Percentiles rank a stretch among this genome's conserved stretches.
Evolutionary conservation across 1,140 invertebrate species (phyloP).

Genomic region (Lepidurus arcticus): DNA sequence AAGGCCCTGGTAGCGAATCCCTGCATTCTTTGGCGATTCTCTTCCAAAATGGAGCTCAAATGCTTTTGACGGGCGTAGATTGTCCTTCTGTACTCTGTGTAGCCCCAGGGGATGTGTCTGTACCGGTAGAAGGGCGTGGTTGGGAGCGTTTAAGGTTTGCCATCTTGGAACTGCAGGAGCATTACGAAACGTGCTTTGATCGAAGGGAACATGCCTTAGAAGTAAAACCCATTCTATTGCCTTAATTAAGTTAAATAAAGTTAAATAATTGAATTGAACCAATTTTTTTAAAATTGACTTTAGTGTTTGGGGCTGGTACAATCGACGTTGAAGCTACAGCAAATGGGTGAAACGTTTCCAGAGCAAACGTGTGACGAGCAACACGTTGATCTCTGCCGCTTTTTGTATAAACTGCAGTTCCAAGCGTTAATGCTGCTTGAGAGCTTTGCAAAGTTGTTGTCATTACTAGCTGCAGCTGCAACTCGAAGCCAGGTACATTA

Average conservation of each 20-base stretch:
- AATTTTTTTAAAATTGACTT: constrained; percentile 38
- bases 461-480: constrained; percentile 53
- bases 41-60: constrained; percentile 49
- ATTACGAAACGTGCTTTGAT: constrained; percentile 89
- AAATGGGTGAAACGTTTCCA: constrained; percentile 55
- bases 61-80: constrained; percentile 56
- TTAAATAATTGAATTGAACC: constrained; percentile 1
- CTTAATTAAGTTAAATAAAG: too few species aligned
- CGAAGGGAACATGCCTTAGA: constrained; percentile 82
- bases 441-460: constrained; percentile 82
- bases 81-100: constrained; percentile 47
- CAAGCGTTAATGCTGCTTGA: constrained; percentile 85
- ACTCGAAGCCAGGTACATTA: constrained; percentile 36
- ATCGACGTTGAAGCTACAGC: constrained; percentile 64
- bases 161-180: constrained; percentile 89
- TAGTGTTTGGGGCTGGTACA: constrained; percentile 68
- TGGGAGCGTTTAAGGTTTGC: constrained; percentile 74
- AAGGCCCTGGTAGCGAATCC: constrained; percentile 39
- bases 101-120: constrained; percentile 12
- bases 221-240: constrained; percentile 50
- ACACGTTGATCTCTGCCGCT: constrained; percentile 63
- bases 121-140: constrained; percentile 27
- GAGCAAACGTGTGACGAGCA: constrained; percentile 55
- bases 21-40: constrained; percentile 3
- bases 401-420: constrained; percentile 88